These are phyloP conservation scores for Alca torda DNA, from an alignment of 2,797 vertebrate genomes.

Conservation along the genomic window DNA sequence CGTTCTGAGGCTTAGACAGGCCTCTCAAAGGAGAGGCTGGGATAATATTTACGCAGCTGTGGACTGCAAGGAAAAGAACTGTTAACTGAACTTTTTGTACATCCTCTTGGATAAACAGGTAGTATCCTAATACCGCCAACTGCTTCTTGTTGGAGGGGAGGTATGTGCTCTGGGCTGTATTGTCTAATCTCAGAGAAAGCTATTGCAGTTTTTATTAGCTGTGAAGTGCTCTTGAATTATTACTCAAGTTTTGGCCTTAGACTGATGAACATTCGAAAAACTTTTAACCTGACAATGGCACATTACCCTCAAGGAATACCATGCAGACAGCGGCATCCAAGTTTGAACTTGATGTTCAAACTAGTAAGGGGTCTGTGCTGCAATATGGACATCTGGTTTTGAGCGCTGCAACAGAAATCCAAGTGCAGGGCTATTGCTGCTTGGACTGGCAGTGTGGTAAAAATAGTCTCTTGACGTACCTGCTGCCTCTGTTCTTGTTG, in stretches of 20 bases:
- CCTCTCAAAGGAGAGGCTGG: background rate
- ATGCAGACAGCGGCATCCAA: background rate
- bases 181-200: background rate
- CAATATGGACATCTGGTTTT: background rate
- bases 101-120: conserved; percentile 45
- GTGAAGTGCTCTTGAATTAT: background rate
- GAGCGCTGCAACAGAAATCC: background rate
- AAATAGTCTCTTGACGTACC: background rate
- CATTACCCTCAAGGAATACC: background rate
- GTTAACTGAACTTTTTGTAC: conserved; percentile 13
- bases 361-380: background rate
- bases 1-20: conserved; percentile 2
- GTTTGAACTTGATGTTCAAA: background rate
- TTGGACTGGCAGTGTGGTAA: background rate
- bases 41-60: conserved; percentile 67
- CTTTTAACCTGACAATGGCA: background rate
- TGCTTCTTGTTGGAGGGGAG: background rate
- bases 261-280: background rate
- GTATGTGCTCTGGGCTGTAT: background rate
- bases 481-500: background rate
- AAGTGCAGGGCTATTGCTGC: background rate
- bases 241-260: background rate
- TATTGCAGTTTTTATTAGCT: background rate
- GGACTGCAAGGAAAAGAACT: background rate
- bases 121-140: background rate